Evolutionary conservation across 2,888 invertebrate genomes (phyloP).

Genomic region (Eupithecia dodoneata): DNA sequence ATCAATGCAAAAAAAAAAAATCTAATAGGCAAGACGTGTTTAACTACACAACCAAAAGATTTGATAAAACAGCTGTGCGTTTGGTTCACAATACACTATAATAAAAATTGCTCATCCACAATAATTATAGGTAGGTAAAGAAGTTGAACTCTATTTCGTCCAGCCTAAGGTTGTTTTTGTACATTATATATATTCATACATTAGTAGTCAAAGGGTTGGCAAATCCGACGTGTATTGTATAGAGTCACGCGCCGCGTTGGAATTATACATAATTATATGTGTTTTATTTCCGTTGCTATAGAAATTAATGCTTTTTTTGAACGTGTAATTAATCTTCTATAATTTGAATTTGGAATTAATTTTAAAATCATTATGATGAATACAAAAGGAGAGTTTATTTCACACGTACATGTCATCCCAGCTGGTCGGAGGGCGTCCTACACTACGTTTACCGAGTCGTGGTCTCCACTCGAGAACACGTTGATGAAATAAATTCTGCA

Average conservation of each 20-base stretch:
- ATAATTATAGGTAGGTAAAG: constrained; percentile 59
- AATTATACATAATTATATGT: constrained; percentile 73
- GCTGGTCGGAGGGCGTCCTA: no score
- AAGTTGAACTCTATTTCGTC: constrained; percentile 48
- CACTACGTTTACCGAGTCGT: no score
- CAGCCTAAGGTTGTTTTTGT: constrained; percentile 48
- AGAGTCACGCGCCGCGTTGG: constrained; percentile 79
- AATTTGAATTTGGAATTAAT: constrained; percentile 35
- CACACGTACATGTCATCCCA: no score
- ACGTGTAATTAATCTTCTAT: constrained; percentile 38
- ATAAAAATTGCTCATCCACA: constrained; percentile 81
- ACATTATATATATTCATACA: no score
- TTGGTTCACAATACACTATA: constrained; percentile 67
- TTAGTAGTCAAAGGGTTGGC: constrained; percentile 79
- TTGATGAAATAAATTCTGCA: no score
- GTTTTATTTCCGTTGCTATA: constrained; percentile 78
- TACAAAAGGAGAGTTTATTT: neutral
- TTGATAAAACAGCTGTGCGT: constrained; percentile 57
- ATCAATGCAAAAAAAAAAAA: neutral
- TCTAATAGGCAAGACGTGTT: constrained; percentile 35
- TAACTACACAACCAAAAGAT: constrained; percentile 45
- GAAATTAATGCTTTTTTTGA: constrained; percentile 62
- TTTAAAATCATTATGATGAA: constrained; percentile 10
- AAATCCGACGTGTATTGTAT: constrained; percentile 81
- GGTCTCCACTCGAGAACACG: no score